Evolutionary conservation across 2,113 vertebrate genomes (phyloP), one percentile per base, ranked within the genome.

Genomic region (Bubo scandiacus): DNA sequence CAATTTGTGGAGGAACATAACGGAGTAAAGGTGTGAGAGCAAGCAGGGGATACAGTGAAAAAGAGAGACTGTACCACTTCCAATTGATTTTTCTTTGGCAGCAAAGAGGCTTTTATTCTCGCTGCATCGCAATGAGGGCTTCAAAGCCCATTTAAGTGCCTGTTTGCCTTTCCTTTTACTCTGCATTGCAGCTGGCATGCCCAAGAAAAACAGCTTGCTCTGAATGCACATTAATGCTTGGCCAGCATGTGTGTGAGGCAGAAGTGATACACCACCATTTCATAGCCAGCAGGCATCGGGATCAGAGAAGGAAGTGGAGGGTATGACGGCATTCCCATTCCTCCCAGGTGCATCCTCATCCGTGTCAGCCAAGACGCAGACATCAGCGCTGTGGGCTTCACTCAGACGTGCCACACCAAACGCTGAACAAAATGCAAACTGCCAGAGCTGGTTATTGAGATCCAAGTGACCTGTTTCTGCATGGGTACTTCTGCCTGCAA

Each of bases 161-260:
- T 94, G 86, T 67, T 92, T 95, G 86, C 93, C 89, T 91, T 95
- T 91, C 32, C 68, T 78, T 94, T 95, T 88, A 74, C 81, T 92
- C 86, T 89, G 91, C 91, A 96, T 47, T 96, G 94, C 96, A 97
- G 94, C 94, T 96, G 86, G 83, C 68, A 59, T 79, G 72, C 80
- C 91, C 55, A 59, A 86, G 89, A 67, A 84, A 91, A 70, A 81
- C 88, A 86, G 86, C 92, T 95, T 91, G 72, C 68, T 96, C 77
- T 89, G 93, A 94, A 88, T 90, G 59, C 89, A 74, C 73, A 79
- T 71, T 67, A 84, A 79, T 34, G 59, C 58, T 95, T 91, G 80
- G 81, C 91, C 91, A 71, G 81, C 32, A 12, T 1, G 0, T 30
- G 55, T 73, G 38, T 66, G 84, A 92, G 84, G 61, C 88, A 88